Evolutionary conservation across 2,113 vertebrate genomes (phyloP).

Genomic region (Aldabrachelys gigantea): DNA sequence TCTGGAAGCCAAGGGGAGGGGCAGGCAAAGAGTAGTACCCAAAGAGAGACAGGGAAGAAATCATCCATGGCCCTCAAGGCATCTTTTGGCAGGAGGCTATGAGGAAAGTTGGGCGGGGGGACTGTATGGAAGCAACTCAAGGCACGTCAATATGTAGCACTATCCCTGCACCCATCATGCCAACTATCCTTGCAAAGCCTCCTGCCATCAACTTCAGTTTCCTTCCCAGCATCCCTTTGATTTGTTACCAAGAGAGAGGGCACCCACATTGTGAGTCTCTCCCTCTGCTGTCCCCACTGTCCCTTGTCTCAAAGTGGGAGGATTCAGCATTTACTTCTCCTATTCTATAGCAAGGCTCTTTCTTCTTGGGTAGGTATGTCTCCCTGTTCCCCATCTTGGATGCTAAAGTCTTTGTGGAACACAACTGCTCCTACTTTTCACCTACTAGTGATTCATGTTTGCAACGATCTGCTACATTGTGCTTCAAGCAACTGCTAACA

Average conservation of each 20-base stretch:
- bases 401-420: not conserved
- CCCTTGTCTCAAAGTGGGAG: too few species aligned
- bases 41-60: not conserved
- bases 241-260: not conserved
- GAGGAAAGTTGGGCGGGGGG: too few species aligned
- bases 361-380: not conserved
- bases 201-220: not conserved
- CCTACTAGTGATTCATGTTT: not conserved
- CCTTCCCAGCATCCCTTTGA: not conserved
- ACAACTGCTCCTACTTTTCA: not conserved
- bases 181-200: not conserved
- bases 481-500: not conserved
- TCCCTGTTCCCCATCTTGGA: not conserved
- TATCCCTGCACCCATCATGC: not conserved
- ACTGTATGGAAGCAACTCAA: not conserved
- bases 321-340: not conserved
- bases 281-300: too few species aligned
- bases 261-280: too few species aligned
- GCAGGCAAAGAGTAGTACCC: not conserved
- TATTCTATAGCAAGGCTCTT: not conserved
- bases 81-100: not conserved
- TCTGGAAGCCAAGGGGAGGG: not conserved
- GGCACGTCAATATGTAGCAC: not conserved
- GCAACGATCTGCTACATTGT: not conserved
- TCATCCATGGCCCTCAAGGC: not conserved